Evolutionary conservation across 2,797 vertebrate genomes (phyloP), one percentile per base, ranked within the genome.

Genomic region (Sphenopsis melanotis): DNA sequence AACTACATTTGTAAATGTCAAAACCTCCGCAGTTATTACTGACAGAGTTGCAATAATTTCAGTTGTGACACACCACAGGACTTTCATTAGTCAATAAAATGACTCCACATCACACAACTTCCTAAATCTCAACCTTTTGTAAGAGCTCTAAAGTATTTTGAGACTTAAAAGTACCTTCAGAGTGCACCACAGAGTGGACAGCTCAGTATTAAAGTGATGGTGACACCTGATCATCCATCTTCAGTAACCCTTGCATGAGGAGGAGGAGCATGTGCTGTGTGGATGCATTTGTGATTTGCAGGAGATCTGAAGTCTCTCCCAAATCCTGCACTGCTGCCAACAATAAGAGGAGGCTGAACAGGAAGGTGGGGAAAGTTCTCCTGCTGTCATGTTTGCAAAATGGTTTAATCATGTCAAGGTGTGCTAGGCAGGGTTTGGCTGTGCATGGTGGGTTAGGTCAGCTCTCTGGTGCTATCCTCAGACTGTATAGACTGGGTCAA

Each of bases 381-480:
- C 36, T 69, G 36, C 14, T 69, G 34, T 6, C 10, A 12, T 15
- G 10, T 84, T 36, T 52, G 15, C 9, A 11, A 37, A 69, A 65
- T 42, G 1, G 3, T 53, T 49, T 57, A 9, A 44, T 47, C 34
- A 17, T 4, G 2, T 50, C 46, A 72, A 47, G n/a, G 24, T 68
- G 37, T 56, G 19, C 24, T 10, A 15, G 37, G 74, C 22, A 57
- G 32, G 26, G 3, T 47, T 52, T 65, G 12, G 16, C 24, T 36
- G 6, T 0, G 0, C 27, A 27, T 0, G 0, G 15, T 22, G 12
- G 3, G 8, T 29, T 46, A 55, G 30, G 4, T 50, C 19, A 46
- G 15, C 7, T 52, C 11, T 74, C 61, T 44, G 10, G 22, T 41
- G 56, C 34, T 39, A 16, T 21, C 15, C 46, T 65, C 19, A 69